phyloP scores from a whole-genome alignment of 1,140 invertebrate species.

The Lysiphlebus fabarum region DNA sequence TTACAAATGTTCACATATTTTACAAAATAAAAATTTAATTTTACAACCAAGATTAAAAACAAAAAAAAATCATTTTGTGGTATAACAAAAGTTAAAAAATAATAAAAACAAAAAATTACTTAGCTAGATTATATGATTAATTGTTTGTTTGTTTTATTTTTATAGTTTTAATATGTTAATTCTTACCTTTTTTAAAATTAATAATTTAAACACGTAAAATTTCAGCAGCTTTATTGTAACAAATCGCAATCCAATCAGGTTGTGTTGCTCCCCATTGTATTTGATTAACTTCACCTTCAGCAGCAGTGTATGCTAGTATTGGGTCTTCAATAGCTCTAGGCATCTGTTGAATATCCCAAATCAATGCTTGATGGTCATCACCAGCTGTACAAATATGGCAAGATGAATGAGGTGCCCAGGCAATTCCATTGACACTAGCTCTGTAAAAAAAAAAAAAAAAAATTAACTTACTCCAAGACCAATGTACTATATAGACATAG shows the following conservation, averaged over 20 bases:
- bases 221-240: constrained; percentile 96
- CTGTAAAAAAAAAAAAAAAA: constrained; percentile 45
- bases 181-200: not conserved
- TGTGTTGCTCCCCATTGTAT: constrained; percentile 99
- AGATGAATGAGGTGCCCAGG: constrained; percentile 97
- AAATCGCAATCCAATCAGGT: constrained; percentile 99
- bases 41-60: too few species aligned
- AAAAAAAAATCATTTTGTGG: too few species aligned
- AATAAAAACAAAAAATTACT: too few species aligned
- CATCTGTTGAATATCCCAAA: constrained; percentile 99
- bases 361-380: constrained; percentile 99
- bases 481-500: not conserved
- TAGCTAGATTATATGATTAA: too few species aligned
- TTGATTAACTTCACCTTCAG: constrained; percentile 98
- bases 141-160: too few species aligned
- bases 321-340: constrained; percentile 99
- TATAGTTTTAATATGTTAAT: too few species aligned
- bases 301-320: constrained; percentile 96
- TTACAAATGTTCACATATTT: too few species aligned
- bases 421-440: constrained; percentile 98
- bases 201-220: constrained; percentile 87
- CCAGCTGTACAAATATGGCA: constrained; percentile 98
- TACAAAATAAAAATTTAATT: too few species aligned
- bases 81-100: too few species aligned
- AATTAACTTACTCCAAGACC: not conserved